These are phyloP conservation scores for Tupaia tana DNA, from an alignment of 2,113 vertebrate species.

Conservation along the genomic window DNA sequence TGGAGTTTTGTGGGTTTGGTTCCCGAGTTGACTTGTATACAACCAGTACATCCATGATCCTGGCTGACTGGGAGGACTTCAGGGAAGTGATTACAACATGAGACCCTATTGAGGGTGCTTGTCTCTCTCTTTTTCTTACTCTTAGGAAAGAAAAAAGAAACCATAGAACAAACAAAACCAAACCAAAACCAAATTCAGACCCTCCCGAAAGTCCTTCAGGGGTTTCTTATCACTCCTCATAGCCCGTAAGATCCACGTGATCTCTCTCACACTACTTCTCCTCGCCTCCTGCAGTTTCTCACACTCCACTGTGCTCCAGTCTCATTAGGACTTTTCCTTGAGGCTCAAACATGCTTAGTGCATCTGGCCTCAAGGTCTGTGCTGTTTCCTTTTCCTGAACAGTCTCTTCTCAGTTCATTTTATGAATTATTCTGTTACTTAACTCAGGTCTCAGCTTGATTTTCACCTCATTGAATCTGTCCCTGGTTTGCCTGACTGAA, in stretches of 20 bases:
- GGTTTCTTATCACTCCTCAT: not conserved
- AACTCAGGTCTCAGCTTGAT: not conserved
- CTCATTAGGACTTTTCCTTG: not conserved
- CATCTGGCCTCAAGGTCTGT: not conserved
- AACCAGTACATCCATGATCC: no score
- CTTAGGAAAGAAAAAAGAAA: no score
- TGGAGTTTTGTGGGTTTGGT: no score
- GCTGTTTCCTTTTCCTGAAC: not conserved
- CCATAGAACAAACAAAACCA: no score
- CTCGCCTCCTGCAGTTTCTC: not conserved
- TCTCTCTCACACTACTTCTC: not conserved
- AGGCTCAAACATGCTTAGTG: not conserved
- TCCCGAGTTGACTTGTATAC: no score
- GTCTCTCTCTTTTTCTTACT: no score
- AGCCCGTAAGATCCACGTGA: fast-evolving
- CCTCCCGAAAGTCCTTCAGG: no score
- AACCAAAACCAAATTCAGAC: not conserved
- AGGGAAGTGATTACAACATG: no score
- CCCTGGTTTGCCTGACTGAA: not conserved
- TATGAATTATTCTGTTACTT: not conserved
- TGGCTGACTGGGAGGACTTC: no score
- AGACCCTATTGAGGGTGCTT: no score
- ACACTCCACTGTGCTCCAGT: not conserved
- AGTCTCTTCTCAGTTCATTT: not conserved
- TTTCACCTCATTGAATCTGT: not conserved